These are phyloP conservation scores for Oplegnathus fasciatus DNA, from an alignment of 2,113 vertebrate genomes.

Conservation along the genomic window DNA sequence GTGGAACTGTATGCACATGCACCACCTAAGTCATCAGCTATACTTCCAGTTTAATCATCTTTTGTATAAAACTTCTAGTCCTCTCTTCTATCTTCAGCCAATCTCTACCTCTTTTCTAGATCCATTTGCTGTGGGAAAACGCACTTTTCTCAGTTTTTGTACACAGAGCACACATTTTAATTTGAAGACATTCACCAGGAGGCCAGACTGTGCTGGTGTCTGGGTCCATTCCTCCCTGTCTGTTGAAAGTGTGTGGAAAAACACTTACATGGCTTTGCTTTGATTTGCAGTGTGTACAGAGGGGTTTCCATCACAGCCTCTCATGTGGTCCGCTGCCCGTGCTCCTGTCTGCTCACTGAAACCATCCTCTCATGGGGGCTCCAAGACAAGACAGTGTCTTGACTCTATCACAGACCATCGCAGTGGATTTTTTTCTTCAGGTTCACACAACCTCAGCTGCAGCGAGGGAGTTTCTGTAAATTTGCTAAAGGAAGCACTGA, in stretches of 20 bases:
- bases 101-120: not conserved
- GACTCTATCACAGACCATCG: conserved; percentile 56
- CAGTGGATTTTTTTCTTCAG: not conserved
- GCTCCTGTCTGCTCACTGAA: conserved; percentile 71
- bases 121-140: not conserved
- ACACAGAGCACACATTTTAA: conserved; percentile 1
- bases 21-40: no score
- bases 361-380: conserved; percentile 64
- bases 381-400: conserved; percentile 62
- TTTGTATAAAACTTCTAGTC: not conserved
- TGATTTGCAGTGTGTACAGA: conserved; percentile 73
- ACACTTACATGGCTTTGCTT: conserved; percentile 72
- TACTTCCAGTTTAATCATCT: no score
- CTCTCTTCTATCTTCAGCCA: not conserved
- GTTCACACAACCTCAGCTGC: conserved; percentile 21
- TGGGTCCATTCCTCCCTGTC: conserved; percentile 53
- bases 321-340: conserved; percentile 74
- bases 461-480: conserved; percentile 37
- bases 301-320: conserved; percentile 72
- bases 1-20: no score
- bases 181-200: conserved; percentile 26
- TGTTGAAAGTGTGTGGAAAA: conserved; percentile 76
- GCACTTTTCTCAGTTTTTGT: not conserved
- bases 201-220: conserved; percentile 48
- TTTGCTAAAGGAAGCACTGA: conserved; percentile 34